Base-by-base conservation (phyloP, 2,797 vertebrate genomes). In the Tokudaia muenninki region DNA sequence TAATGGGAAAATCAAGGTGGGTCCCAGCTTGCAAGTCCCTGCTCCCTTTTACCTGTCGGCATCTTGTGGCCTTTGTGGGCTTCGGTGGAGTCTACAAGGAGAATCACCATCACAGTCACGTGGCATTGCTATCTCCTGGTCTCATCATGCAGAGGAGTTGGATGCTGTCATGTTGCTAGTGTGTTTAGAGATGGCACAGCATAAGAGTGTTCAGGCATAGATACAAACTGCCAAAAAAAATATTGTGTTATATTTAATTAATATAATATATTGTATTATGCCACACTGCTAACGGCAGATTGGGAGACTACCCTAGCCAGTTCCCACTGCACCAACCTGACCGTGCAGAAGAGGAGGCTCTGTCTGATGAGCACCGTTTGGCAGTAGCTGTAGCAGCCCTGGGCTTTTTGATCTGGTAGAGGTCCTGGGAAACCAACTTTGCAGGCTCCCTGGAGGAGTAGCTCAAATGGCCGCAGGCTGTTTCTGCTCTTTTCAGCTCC, bases 41-140 rank as follows among this genome's bases (percentile, higher is more conserved):
- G 98, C 37, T 98, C 98, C 0, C 97, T 98, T 14, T 55, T 55
- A 29, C 52, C n/a, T 21, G n/a, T 57, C 26, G 16, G 5, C 8
- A 87, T 41, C 50, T 17, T 99, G 99, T 99, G 84, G 98, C 99
- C 92, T 99, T 99, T 98, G 99, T 99, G 6, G 99, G 99, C 96
- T 99, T 99, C 98, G 99, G 99, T 1, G 99, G 99, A 0, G 99
- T 99, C 94, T 99, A 98, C 98, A 99, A 99, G 81, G 99, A 99
- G 98, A 99, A 98, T 98, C 98, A 99, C 97, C 99, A 99, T 98
- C 98, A 97, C 99, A 95, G 98, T 99, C 90, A 99, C 92, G 98
- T 55, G 4, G 47, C 37, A 31, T n/a, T 52, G 26, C 79, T n/a
- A 3, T 14, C 26, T 55, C 37, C n/a, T 21, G 7, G 41, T 89